phyloP scores from a whole-genome alignment of 1,140 invertebrate genomes.

The Drosophila yakuba region DNA sequence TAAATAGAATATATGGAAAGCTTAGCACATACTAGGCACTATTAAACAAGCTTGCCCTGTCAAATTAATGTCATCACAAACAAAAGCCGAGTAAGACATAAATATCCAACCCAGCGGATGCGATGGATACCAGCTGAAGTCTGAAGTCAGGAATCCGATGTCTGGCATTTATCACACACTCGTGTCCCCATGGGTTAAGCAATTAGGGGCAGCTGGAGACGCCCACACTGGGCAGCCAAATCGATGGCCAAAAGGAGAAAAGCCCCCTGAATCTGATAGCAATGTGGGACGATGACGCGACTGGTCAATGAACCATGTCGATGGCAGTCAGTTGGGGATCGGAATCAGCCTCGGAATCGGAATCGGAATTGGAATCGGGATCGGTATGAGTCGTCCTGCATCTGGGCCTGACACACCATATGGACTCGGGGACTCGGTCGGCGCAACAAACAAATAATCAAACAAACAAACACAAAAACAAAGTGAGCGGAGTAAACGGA shows the following conservation, averaged over 20 bases:
- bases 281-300: slow-evolving; percentile 49
- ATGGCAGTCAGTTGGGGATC: slow-evolving; percentile 11
- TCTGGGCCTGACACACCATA: slow-evolving; percentile 61
- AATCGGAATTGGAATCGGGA: neutral
- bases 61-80: slow-evolving; percentile 40
- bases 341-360: neutral
- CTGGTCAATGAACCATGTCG: slow-evolving; percentile 74
- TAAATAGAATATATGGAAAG: too few species aligned
- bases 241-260: slow-evolving; percentile 29
- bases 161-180: slow-evolving; percentile 59
- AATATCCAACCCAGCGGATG: slow-evolving; percentile 30
- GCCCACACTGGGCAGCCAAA: slow-evolving; percentile 37
- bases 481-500: slow-evolving; percentile 2
- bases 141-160: slow-evolving; percentile 1
- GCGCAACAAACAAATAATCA: slow-evolving; percentile 56
- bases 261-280: slow-evolving; percentile 15
- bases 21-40: too few species aligned
- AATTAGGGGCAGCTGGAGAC: slow-evolving; percentile 51
- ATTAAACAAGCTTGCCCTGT: slow-evolving; percentile 8
- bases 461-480: slow-evolving; percentile 22
- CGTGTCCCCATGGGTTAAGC: slow-evolving; percentile 63
- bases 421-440: neutral
- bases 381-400: slow-evolving; percentile 31
- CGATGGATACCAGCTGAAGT: slow-evolving; percentile 29
- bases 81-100: slow-evolving; percentile 27